phyloP scores from a whole-genome alignment of 1,140 invertebrate species.

The Lordiphosa stackelbergi region DNA sequence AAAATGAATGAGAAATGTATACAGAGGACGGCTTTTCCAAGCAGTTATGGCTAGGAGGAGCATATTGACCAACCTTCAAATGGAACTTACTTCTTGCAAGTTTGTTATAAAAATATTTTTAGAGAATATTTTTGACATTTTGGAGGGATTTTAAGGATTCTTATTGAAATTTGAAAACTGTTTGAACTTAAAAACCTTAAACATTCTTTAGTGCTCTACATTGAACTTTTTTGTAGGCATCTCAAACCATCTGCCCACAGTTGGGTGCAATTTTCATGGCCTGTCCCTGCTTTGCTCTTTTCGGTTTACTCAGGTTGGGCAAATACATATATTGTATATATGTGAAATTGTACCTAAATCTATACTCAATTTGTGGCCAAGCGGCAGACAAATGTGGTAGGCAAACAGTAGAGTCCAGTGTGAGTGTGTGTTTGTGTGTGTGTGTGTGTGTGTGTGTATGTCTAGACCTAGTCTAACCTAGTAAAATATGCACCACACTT shows the following conservation, averaged over 20 bases:
- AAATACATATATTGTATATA: constrained; percentile 33
- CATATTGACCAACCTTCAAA: too few species aligned
- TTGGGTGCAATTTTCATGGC: constrained; percentile 23
- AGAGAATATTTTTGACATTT: too few species aligned
- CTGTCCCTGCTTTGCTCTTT: constrained; percentile 1
- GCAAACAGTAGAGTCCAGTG: constrained; percentile 10
- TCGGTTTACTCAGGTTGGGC: constrained; percentile 53
- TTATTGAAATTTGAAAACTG: too few species aligned
- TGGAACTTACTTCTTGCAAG: too few species aligned
- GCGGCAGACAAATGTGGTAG: constrained; percentile 22
- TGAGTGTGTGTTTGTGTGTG: background rate
- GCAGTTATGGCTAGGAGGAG: too few species aligned
- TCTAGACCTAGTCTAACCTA: constrained; percentile 5
- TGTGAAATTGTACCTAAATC: constrained; percentile 52
- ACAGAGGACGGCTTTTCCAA: too few species aligned
- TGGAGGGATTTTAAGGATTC: too few species aligned
- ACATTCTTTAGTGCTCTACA: background rate
- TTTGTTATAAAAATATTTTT: too few species aligned
- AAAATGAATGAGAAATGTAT: too few species aligned
- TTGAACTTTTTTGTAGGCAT: background rate
- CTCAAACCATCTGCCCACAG: constrained; percentile 19
- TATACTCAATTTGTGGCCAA: constrained; percentile 25
- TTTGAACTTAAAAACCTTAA: too few species aligned
- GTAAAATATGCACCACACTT: constrained; percentile 51
- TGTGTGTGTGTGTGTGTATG: background rate